Conservation (phyloP, 1,140 invertebrate genomes). For the Eriocheir sinensis region DNA sequence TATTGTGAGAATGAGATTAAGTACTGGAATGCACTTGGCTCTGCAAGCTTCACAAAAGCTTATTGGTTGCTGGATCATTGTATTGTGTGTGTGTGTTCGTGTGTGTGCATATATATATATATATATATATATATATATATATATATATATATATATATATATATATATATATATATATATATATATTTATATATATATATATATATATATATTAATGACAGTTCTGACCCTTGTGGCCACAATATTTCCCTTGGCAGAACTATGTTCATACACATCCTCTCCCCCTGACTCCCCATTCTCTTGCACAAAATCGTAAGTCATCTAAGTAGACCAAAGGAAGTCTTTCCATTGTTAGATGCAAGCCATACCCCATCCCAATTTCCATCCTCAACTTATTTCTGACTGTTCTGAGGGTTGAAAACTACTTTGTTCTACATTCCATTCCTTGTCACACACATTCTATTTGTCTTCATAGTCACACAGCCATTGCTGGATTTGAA, state of each 20-base stretch:
- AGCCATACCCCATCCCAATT: conserved; percentile 23
- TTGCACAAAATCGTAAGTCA: too few relatives aligned
- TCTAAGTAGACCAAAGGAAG: too few relatives aligned
- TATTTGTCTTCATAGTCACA: too few relatives aligned
- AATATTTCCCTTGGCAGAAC: too few relatives aligned
- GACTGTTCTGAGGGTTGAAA: not conserved
- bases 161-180: conserved; percentile 51
- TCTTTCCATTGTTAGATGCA: not conserved
- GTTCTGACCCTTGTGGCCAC: too few relatives aligned
- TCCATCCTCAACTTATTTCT: not conserved
- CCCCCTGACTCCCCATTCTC: too few relatives aligned
- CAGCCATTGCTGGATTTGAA: too few relatives aligned
- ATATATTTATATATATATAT: conserved; percentile 46
- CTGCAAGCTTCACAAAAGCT: not conserved
- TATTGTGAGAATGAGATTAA: too few relatives aligned
- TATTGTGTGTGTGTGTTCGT: not conserved
- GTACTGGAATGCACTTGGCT: too few relatives aligned
- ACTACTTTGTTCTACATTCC: too few relatives aligned
- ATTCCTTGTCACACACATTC: too few relatives aligned
- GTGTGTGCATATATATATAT: conserved; percentile 37
- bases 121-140: conserved; percentile 51
- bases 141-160: conserved; percentile 53
- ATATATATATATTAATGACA: conserved; percentile 40
- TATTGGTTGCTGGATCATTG: not conserved
- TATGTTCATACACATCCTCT: too few relatives aligned